Evolutionary conservation across 2,888 invertebrate genomes (phyloP).

Genomic region (Brenthis daphne): DNA sequence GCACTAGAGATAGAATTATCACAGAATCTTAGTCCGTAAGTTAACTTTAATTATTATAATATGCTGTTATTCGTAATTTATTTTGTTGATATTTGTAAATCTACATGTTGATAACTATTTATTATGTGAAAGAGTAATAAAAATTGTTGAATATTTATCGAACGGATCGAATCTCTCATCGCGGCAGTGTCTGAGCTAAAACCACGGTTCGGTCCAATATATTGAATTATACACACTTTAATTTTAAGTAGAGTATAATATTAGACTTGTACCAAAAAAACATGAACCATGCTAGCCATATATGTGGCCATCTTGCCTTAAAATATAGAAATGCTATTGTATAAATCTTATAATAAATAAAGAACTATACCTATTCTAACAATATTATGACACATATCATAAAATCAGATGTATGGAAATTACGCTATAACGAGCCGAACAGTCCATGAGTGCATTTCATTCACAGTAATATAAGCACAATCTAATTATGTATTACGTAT

Average conservation of each 20-base stretch:
- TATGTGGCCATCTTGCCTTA: slow-evolving; percentile 79
- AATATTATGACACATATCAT: slow-evolving; percentile 62
- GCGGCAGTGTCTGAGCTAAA: slow-evolving; percentile 51
- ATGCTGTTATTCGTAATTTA: slow-evolving; percentile 82
- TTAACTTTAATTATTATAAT: slow-evolving; percentile 72
- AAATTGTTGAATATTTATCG: slow-evolving; percentile 79
- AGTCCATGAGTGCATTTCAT: slow-evolving; percentile 80
- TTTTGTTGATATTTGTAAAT: slow-evolving; percentile 83
- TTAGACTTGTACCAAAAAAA: slow-evolving; percentile 62
- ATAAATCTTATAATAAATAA: slow-evolving; percentile 48
- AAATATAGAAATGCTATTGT: slow-evolving; percentile 46
- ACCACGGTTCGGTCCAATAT: slow-evolving; percentile 67
- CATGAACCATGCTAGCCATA: slow-evolving; percentile 71
- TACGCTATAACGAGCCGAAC: slow-evolving; percentile 56
- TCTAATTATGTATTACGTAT: slow-evolving; percentile 65
- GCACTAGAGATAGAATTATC: slow-evolving; percentile 66
- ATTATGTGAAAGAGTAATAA: slow-evolving; percentile 76
- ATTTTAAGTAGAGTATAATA: slow-evolving; percentile 66
- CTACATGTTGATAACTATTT: slow-evolving; percentile 82
- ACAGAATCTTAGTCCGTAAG: slow-evolving; percentile 65
- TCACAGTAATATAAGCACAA: slow-evolving; percentile 77
- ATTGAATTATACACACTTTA: slow-evolving; percentile 71
- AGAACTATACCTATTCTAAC: slow-evolving; percentile 41
- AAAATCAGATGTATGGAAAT: slow-evolving; percentile 48
- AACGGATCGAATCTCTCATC: slow-evolving; percentile 64